Evolutionary conservation across 2,888 invertebrate species (phyloP).

Genomic region (Dryobotodes eremita): DNA sequence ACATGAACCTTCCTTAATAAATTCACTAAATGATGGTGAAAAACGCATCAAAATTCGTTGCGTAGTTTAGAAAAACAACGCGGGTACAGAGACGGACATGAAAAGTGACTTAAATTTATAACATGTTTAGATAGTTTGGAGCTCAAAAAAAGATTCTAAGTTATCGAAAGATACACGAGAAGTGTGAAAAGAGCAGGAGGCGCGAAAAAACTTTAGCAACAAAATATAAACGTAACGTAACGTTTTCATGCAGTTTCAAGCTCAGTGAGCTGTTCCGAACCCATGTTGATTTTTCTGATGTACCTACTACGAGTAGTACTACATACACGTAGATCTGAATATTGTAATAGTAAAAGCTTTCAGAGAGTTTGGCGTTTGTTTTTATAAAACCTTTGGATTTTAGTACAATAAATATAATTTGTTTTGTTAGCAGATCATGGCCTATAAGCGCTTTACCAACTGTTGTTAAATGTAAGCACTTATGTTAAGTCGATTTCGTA

Average conservation of each 20-base stretch:
- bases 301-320: neutral
- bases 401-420: conserved; percentile 6
- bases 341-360: conserved; percentile 29
- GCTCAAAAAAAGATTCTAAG: neutral
- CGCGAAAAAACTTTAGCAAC: conserved; percentile 20
- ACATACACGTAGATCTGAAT: conserved; percentile 15
- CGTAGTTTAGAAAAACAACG: no score
- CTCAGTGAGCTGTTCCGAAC: conserved; percentile 23
- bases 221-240: neutral
- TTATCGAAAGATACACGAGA: neutral
- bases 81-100: no score
- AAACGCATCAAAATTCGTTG: no score
- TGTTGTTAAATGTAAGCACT: conserved; percentile 1
- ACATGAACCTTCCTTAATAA: no score
- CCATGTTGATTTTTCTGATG: conserved; percentile 23
- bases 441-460: conserved; percentile 1
- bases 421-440: neutral
- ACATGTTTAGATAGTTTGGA: neutral
- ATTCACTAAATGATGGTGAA: no score
- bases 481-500: neutral
- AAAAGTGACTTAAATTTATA: no score
- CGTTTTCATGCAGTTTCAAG: conserved; percentile 30
- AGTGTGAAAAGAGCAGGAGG: conserved; percentile 9
- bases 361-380: conserved; percentile 5
- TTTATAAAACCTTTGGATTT: conserved; percentile 26